Evolutionary conservation across 1,140 invertebrate species (phyloP).

Genomic region (Liolophura sinensis): DNA sequence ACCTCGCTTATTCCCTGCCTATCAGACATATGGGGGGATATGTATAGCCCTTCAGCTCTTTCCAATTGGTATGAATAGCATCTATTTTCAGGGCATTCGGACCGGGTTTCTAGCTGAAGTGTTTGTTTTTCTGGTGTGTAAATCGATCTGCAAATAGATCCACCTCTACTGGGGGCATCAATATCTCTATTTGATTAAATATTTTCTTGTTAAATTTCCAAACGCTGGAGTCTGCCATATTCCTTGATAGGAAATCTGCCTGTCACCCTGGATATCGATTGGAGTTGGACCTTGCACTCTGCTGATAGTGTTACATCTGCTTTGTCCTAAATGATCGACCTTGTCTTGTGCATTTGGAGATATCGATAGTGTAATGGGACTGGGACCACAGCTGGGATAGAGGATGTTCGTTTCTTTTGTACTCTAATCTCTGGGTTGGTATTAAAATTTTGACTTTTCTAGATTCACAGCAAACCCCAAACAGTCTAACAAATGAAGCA

Average conservation of each 20-base stretch:
- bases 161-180: conserved; percentile 3
- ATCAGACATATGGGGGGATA: conserved; percentile 18
- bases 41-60: neutral
- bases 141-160: conserved; percentile 17
- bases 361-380: conserved; percentile 1
- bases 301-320: too few species aligned
- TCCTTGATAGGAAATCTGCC: conserved; percentile 8
- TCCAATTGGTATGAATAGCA: conserved; percentile 11
- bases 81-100: conserved; percentile 12
- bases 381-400: neutral
- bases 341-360: neutral
- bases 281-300: too few species aligned
- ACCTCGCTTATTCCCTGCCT: neutral
- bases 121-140: conserved; percentile 8
- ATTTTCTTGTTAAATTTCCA: conserved; percentile 9
- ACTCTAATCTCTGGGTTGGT: neutral
- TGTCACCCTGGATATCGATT: too few species aligned
- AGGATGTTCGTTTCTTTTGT: neutral
- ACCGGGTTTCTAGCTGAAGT: conserved; percentile 10
- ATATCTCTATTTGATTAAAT: conserved; percentile 1
- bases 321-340: neutral
- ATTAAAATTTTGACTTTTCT: neutral
- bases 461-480: neutral
- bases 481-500: neutral
- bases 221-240: conserved; percentile 1